Base-by-base conservation (phyloP, 2,888 invertebrate genomes). In the Drosophila siamana region DNA sequence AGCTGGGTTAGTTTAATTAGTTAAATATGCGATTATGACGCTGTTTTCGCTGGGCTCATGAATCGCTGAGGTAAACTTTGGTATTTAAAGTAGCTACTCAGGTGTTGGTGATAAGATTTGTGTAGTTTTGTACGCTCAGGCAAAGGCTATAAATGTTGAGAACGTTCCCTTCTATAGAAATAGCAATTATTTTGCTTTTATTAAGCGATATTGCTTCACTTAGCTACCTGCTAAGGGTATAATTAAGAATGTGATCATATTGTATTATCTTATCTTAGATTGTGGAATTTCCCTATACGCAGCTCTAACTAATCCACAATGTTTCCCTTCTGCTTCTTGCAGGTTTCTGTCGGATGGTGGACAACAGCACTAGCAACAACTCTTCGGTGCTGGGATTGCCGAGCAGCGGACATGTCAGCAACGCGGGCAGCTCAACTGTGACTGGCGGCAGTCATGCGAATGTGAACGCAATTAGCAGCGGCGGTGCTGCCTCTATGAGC, bases 331-430 rank as follows among this genome's bases (percentile, higher is more conserved):
- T 19, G 6, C n/a, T n/a, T 6, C 40, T 1, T 5, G 1, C 92
- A 97, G 97, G 96, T 78, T 96, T 97, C 95, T 97, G 97, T 92
- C 95, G 97, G 3, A 95, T 96, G 95, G 93, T 97, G 92, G 97
- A 97, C 72, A 92, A 92, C 60, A 91, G 90, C 78, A 92, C 91
- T 30, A 92, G 92, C 83, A 92, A 91, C 72, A 92, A 92, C 75
- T 91, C 92, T 1, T 91, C 92, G 2, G 90, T 91, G 11, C 74
- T 91, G 74, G 89, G 92, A 6, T 67, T 90, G 64, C 74, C 86
- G 40, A 79, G 84, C 60, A 79, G 82, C 50, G 89, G 90, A 63
- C 90, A 90, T 84, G 85, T 79, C n/a, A 80, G 86, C 66, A 86
- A 78, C 60, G 78, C 83, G 16, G 80, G 76, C 57, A 67, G 78